Base-by-base conservation (phyloP, 23 tunicate species). In the Halocynthia roretzi region DNA sequence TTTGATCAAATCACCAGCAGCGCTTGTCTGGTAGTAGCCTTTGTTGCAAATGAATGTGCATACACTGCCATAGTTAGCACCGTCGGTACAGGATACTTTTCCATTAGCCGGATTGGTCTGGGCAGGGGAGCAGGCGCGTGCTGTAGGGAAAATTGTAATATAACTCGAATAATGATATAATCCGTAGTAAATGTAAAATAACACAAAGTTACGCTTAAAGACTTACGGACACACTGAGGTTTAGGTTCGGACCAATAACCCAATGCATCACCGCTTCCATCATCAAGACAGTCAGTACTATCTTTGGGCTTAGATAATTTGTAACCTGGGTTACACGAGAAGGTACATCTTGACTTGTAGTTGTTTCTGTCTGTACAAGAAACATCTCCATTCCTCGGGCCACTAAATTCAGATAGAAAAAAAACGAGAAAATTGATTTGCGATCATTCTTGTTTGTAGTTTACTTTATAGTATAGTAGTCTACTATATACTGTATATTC, bases 191-290 rank as follows among this genome's bases (percentile, higher is more conserved):
- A 14, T 58, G 15, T 14, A 14, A 9, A 65, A 65, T 20, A 5
- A 40, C 22, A 10, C 19, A 11, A 20, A 20, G 22, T 15, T 65
- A 2, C 22, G 22, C 31, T 6, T 11, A 9, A 10, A 71, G 49
- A 70, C 78, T 71, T 80, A 85, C 90, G 76, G 60, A 58, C 72
- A 54, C 90, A 85, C 22, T 53, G 14, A 7, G 90, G 84, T 12
- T 76, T 51, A 61, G 90, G 90, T 7, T 52, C 44, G 62, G 75
- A 68, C 90, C 90, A 85, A 7, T 9, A 40, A 52, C 90, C 90
- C 40, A 76, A 9, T 6, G 70, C 75, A 53, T 81, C 84, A 31
- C 84, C 84, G n/a, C 57, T 70, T 8, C 72, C 90, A 44, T 62
- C 70, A 15, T 62, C 81, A 8, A 65, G 51, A 51, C 84, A 85